A percentile compares a stretch with the other conserved stretches of the same genome.
These are phyloP conservation scores for Labrus mixtus DNA, from an alignment of 2,113 vertebrate species.

Conservation along the genomic window DNA sequence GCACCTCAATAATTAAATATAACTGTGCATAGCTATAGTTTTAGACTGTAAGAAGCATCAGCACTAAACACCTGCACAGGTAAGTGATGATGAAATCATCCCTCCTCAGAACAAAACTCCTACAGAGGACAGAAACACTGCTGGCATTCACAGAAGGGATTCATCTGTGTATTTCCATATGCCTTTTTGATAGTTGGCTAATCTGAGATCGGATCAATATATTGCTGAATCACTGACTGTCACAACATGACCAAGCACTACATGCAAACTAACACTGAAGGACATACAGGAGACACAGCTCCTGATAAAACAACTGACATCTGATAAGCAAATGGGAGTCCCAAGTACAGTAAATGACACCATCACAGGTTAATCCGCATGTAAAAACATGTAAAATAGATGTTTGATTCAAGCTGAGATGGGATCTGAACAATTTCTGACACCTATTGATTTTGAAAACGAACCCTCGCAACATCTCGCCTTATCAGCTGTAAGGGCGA, in stretches of 20 bases:
- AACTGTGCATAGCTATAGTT: too few relatives aligned
- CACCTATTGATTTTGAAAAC: slow-evolving; percentile 22
- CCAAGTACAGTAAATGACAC: slow-evolving; percentile 13
- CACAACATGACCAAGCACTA: neutral
- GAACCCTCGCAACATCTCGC: neutral
- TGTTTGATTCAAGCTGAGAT: slow-evolving; percentile 18
- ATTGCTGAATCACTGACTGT: slow-evolving; percentile 5
- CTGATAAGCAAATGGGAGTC: slow-evolving; percentile 69
- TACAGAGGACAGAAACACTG: slow-evolving; percentile 18
- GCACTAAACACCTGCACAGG: neutral
- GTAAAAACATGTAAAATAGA: slow-evolving; percentile 58
- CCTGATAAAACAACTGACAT: slow-evolving; percentile 67
- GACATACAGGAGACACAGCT: slow-evolving; percentile 12
- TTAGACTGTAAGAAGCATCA: neutral
- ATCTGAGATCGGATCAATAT: slow-evolving; percentile 49
- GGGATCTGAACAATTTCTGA: slow-evolving; percentile 24
- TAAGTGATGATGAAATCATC: slow-evolving; percentile 6
- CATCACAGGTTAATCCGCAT: slow-evolving; percentile 45
- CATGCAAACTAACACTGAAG: slow-evolving; percentile 56
- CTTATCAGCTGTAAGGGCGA: slow-evolving; percentile 2
- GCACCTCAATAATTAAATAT: neutral
- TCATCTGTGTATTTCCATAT: slow-evolving; percentile 46
- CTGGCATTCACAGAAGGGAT: slow-evolving; percentile 4
- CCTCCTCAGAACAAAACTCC: slow-evolving; percentile 5
- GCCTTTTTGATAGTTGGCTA: slow-evolving; percentile 14